Evolutionary conservation across 2,113 vertebrate genomes (phyloP).

Genomic region (Pygoscelis antarcticus): DNA sequence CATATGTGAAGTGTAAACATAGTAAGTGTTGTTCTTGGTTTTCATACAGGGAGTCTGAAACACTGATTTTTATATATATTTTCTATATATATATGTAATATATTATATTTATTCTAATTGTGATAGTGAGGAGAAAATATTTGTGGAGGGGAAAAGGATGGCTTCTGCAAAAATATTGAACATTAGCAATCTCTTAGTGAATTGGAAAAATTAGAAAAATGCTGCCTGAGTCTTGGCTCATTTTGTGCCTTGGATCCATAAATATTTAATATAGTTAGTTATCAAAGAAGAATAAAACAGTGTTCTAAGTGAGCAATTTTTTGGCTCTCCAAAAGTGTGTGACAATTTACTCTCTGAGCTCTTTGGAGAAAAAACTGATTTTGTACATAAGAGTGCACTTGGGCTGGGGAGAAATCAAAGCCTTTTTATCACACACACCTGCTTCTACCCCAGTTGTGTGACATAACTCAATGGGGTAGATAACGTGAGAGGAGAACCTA

Average conservation of each 20-base stretch:
- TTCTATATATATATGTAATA: not conserved
- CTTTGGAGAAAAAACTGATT: not conserved
- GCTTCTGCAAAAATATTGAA: not conserved
- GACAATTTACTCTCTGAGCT: not conserved
- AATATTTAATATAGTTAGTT: not conserved
- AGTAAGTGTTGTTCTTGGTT: not conserved
- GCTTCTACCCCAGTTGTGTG: not conserved
- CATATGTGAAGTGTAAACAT: not conserved
- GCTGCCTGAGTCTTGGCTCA: not conserved
- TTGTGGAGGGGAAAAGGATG: not conserved
- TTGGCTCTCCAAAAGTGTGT: not conserved
- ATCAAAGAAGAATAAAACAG: not conserved
- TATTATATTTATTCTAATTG: not conserved
- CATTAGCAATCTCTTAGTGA: not conserved
- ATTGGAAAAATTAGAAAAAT: not conserved
- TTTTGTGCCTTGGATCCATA: not conserved
- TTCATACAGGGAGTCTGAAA: not conserved
- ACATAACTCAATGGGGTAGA: not conserved
- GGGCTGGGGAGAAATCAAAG: not conserved
- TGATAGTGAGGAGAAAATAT: not conserved
- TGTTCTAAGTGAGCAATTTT: not conserved
- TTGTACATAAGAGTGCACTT: not conserved
- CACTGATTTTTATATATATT: not conserved
- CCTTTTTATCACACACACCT: not conserved
- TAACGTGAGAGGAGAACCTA: accelerated